A percentile compares a stretch with the other conserved stretches of the same genome.
phyloP scores from a whole-genome alignment of 2,888 invertebrate species.

The Iselma pallidipennis region DNA sequence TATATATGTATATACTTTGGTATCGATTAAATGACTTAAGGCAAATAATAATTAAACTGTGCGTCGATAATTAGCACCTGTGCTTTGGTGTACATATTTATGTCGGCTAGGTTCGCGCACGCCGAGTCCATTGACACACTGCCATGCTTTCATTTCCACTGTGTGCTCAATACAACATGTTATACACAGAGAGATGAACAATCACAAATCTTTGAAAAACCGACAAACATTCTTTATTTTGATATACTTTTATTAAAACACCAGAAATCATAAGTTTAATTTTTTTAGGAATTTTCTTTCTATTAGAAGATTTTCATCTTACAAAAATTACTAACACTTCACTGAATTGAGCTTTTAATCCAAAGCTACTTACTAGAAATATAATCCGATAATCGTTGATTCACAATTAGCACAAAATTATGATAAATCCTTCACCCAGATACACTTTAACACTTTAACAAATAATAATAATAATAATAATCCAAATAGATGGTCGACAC shows the following conservation, averaged over 20 bases:
- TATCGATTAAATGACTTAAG: slow-evolving; percentile 24
- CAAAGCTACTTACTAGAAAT: slow-evolving; percentile 23
- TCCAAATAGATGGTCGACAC: slow-evolving; percentile 27
- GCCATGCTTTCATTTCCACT: slow-evolving; percentile 59
- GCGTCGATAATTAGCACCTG: slow-evolving; percentile 40
- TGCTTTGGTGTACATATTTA: slow-evolving; percentile 31
- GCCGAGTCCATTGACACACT: slow-evolving; percentile 57
- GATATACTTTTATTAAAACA: too few species aligned
- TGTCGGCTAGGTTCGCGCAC: slow-evolving; percentile 40
- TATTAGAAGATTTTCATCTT: too few species aligned
- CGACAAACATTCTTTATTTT: background rate
- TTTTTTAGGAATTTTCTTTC: background rate
- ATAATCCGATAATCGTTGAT: slow-evolving; percentile 18
- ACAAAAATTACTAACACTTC: slow-evolving; percentile 1
- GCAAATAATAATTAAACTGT: slow-evolving; percentile 29
- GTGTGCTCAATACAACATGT: slow-evolving; percentile 54
- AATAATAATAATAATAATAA: slow-evolving; percentile 23
- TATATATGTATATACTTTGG: background rate
- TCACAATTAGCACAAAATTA: slow-evolving; percentile 9
- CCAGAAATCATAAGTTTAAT: too few species aligned
- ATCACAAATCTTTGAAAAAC: slow-evolving; percentile 2
- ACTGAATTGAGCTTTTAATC: slow-evolving; percentile 1
- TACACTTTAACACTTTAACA: slow-evolving; percentile 29
- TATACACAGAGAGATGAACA: slow-evolving; percentile 47
- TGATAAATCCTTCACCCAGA: slow-evolving; percentile 34